Conservation (phyloP, 2,888 invertebrate species). For the Ectobius pallidus region DNA sequence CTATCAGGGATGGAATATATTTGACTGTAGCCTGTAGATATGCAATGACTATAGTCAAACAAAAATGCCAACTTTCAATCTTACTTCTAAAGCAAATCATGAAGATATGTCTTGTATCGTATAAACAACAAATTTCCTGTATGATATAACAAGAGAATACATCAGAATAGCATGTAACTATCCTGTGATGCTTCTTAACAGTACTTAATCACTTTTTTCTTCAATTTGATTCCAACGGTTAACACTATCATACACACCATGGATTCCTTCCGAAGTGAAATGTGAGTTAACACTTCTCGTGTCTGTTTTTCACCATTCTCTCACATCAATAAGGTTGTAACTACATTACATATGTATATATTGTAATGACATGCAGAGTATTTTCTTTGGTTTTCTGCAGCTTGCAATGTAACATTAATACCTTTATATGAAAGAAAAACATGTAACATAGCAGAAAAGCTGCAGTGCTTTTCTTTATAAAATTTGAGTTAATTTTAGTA, state of each 20-base stretch:
- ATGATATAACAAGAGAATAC: not conserved
- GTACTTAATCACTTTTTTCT: not conserved
- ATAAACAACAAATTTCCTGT: not conserved
- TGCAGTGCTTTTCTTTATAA: not conserved
- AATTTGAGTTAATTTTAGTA: conserved; percentile 18
- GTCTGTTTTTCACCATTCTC: not conserved
- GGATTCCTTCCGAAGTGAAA: too few relatives aligned
- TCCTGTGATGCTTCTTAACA: not conserved
- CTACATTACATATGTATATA: not conserved
- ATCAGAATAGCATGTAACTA: conserved; percentile 1
- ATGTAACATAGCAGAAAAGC: not conserved
- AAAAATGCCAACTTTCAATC: not conserved
- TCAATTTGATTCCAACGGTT: not conserved
- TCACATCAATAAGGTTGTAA: not conserved
- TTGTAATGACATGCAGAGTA: conserved; percentile 2
- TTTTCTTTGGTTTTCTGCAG: conserved; percentile 21
- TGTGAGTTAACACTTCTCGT: not conserved
- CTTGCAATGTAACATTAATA: conserved; percentile 1
- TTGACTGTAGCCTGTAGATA: too few relatives aligned
- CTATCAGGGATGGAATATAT: too few relatives aligned
- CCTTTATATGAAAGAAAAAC: not conserved
- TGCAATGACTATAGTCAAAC: too few relatives aligned
- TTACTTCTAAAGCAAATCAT: conserved; percentile 1
- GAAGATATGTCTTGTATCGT: conserved; percentile 13
- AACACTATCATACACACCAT: too few relatives aligned